Percentiles rank a stretch among this genome's conserved stretches.
phyloP scores from a whole-genome alignment of 2,888 invertebrate species.

The Linyphia triangularis region DNA sequence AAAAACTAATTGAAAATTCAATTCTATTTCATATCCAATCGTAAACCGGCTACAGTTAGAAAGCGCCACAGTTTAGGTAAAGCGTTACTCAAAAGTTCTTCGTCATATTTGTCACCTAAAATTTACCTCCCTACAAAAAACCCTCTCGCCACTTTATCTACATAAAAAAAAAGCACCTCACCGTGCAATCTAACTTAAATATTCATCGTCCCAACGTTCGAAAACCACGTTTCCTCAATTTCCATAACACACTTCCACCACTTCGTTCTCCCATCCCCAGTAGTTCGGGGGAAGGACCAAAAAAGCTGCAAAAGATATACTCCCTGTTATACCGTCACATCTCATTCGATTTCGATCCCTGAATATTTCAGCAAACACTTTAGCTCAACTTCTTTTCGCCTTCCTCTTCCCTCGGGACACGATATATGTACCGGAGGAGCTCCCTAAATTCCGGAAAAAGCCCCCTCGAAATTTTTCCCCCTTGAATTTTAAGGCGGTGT shows the following conservation, averaged over 20 bases:
- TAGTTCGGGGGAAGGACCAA: neutral
- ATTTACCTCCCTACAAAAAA: neutral
- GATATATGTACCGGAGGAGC: conserved; percentile 14
- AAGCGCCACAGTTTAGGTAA: too few relatives aligned
- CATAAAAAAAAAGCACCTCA: conserved; percentile 40
- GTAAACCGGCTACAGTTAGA: neutral
- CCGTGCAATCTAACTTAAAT: conserved; percentile 32
- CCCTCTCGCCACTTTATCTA: neutral
- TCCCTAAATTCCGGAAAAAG: conserved; percentile 44
- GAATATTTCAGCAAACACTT: conserved; percentile 59
- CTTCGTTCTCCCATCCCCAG: neutral
- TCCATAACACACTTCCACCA: conserved; percentile 11
- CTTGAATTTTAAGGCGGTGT: conserved; percentile 28
- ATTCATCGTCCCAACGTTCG: conserved; percentile 32
- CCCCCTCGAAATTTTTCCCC: neutral
- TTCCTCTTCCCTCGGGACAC: conserved; percentile 15
- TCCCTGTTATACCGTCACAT: conserved; percentile 46
- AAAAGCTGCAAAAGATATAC: conserved; percentile 22
- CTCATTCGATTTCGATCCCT: conserved; percentile 45
- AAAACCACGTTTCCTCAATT: conserved; percentile 17
- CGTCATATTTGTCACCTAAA: too few relatives aligned
- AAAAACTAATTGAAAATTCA: neutral
- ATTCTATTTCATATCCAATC: neutral
- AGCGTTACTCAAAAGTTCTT: too few relatives aligned
- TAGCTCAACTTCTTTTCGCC: neutral